A percentile compares a stretch with the other conserved stretches of the same genome.
Conservation (phyloP, 1,140 invertebrate genomes). For the Leptopilina clavipes region DNA sequence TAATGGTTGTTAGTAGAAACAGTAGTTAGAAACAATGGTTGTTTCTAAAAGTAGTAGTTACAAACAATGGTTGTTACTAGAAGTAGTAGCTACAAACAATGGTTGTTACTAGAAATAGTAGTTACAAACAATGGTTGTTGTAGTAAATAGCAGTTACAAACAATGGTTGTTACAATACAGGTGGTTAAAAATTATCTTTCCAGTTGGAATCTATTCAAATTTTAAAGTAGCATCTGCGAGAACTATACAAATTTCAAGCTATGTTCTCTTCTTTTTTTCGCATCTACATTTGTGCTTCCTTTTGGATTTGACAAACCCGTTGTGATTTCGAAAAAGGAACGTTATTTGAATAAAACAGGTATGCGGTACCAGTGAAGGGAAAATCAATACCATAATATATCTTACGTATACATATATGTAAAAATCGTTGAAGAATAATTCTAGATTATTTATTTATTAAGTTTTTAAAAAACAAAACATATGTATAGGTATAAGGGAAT, state of each 20-base stretch:
- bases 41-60: too few species aligned
- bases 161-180: too few species aligned
- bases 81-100: too few species aligned
- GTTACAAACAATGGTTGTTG: too few species aligned
- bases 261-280: not conserved
- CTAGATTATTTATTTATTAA: not conserved
- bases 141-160: too few species aligned
- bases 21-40: too few species aligned
- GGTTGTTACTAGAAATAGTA: too few species aligned
- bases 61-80: too few species aligned
- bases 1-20: too few species aligned
- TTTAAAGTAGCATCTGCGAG: not conserved
- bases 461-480: not conserved
- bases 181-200: not conserved
- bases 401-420: not conserved
- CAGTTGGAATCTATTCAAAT: not conserved
- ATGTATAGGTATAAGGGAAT: not conserved
- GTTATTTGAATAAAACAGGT: conserved; percentile 20
- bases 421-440: not conserved
- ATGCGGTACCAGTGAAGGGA: not conserved
- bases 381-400: conserved; percentile 7
- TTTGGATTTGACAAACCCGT: not conserved
- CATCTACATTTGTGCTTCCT: not conserved
- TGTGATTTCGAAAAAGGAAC: not conserved
- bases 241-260: not conserved